Base-by-base conservation (phyloP, 1,140 invertebrate genomes). In the Helicorthomorpha holstii region DNA sequence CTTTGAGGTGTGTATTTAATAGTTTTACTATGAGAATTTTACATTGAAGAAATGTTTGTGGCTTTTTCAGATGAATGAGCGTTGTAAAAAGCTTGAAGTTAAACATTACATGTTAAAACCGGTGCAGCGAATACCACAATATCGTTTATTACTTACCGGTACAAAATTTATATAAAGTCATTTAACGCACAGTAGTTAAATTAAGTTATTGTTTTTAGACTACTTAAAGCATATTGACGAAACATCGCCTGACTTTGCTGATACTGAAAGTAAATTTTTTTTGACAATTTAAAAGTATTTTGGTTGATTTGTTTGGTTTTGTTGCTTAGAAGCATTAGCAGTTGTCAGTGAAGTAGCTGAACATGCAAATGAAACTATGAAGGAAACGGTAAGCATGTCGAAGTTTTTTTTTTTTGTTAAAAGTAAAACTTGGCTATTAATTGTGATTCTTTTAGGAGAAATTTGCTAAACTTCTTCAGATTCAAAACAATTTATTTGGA, bases 61-160 rank as follows among this genome's bases (percentile, higher is more conserved):
- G 4, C 19, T 38, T 27, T 42, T 54, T 19, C 48, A 63, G 61
- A 57, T 56, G 53, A 63, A 57, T 57, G 57, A 77, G 1, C 62
- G 73, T 27, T 83, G 81, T 62, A 71, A 73, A 43, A 78, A 75
- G 59, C 64, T 85, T 21, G 70, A 74, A 1, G 54, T 85, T 14
- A 75, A 75, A 38, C 80, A 83, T 67, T 82, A 80, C 57, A 81
- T 85, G 79, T 65, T 84, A 25, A 83, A 82, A 66, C 82, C 82
- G 1, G 77, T 85, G 53, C 82, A 85, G 61, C 68, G 81, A 60
- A 75, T 83, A 54, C 80, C 81, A 2, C 72, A 77, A 60, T 83
- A 83, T 61, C 72, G 75, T 57, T 62, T 84, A 1, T 63, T 84
- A 0, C 63, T 85, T 3, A 75, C 80, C 65, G 64, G 66, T 67